Evolutionary conservation across 2,113 vertebrate species (phyloP).

Genomic region (Platysteira castanea): DNA sequence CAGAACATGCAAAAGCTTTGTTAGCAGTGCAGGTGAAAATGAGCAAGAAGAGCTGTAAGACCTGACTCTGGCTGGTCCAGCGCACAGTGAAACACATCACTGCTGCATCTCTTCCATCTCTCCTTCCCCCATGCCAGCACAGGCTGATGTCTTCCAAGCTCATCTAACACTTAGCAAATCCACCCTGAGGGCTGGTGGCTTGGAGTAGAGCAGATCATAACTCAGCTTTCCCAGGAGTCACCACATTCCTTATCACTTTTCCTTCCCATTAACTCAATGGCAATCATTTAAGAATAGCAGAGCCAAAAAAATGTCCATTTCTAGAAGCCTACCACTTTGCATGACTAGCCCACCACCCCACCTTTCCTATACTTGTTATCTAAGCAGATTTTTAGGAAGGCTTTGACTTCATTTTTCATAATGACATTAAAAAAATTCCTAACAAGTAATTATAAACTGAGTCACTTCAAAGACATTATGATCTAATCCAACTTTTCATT

Average conservation of each 20-base stretch:
- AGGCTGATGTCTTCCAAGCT: not conserved
- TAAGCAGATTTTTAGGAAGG: not conserved
- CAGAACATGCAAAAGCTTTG: accelerated
- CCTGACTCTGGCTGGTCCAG: not conserved
- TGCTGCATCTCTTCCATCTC: not conserved
- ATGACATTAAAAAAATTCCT: not conserved
- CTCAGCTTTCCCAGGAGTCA: not conserved
- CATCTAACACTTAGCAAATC: not conserved
- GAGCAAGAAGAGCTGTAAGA: not conserved
- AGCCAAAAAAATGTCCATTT: not conserved
- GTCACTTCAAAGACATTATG: not conserved
- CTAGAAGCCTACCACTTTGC: not conserved
- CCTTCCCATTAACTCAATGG: not conserved
- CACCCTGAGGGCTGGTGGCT: not conserved
- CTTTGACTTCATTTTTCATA: not conserved
- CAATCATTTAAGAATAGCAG: not conserved
- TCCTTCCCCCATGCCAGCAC: not conserved
- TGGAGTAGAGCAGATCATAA: not conserved
- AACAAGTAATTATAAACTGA: not conserved
- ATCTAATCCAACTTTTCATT: not conserved
- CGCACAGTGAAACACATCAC: not conserved
- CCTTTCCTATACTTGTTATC: not conserved
- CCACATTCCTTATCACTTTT: not conserved
- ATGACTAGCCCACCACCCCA: not conserved
- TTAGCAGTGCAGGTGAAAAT: not conserved